These are phyloP conservation scores for Hypanus sabinus DNA, from an alignment of 2,113 vertebrate species.

Conservation along the genomic window DNA sequence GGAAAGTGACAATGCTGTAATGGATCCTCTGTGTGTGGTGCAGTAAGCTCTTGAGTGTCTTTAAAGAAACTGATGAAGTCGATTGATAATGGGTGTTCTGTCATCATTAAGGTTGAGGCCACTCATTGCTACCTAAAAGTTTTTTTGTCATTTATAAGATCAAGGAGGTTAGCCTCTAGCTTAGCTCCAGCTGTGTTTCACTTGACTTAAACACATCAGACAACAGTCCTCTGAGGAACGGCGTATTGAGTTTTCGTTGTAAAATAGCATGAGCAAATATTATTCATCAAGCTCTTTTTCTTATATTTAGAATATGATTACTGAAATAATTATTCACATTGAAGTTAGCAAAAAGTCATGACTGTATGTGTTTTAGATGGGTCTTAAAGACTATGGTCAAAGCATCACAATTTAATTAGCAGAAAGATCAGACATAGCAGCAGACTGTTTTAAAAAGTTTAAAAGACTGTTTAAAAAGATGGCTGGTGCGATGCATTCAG, in stretches of 20 bases:
- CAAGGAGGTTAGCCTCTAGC: background rate
- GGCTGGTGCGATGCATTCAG: background rate
- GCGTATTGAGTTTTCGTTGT: background rate
- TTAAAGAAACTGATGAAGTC: background rate
- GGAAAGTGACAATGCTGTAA: constrained; percentile 4
- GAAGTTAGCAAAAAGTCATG: background rate
- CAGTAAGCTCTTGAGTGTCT: constrained; percentile 15
- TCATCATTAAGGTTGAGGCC: constrained; percentile 28
- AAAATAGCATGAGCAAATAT: background rate
- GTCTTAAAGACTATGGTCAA: background rate
- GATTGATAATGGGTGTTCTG: constrained; percentile 19
- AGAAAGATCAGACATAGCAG: background rate
- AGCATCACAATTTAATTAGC: background rate
- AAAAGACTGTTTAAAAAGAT: too few relatives aligned
- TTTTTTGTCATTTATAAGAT: constrained; percentile 1
- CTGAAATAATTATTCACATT: background rate
- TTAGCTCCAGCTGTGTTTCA: background rate
- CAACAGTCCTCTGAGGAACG: background rate
- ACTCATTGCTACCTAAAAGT: background rate
- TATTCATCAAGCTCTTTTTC: background rate
- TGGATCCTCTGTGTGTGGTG: background rate
- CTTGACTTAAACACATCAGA: constrained; percentile 18
- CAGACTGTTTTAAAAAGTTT: background rate
- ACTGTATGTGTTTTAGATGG: background rate
- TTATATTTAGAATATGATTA: background rate